Percentiles rank a stretch among this genome's conserved stretches.
Evolutionary conservation across 2,888 invertebrate species (phyloP).

Genomic region (Chelonus formosanus): DNA sequence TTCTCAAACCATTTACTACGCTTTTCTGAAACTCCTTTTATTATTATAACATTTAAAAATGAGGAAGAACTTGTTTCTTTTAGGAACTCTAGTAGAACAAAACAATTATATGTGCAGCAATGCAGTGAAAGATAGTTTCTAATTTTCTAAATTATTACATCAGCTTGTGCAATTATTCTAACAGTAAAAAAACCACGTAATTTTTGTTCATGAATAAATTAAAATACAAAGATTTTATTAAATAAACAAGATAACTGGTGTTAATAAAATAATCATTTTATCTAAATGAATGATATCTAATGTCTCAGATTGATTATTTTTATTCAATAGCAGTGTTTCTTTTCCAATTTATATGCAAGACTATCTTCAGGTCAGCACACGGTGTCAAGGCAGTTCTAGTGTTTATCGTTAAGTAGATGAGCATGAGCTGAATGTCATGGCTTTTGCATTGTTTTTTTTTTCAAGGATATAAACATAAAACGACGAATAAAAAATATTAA

Average conservation of each 20-base stretch:
- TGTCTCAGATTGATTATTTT: constrained; percentile 18
- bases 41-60: neutral
- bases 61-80: constrained; percentile 1
- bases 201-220: constrained; percentile 21
- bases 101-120: constrained; percentile 19
- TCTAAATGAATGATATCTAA: neutral
- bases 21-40: no score
- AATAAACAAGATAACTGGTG: neutral
- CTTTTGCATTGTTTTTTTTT: neutral
- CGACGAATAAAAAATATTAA: no score
- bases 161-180: no score
- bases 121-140: constrained; percentile 32
- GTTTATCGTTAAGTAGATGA: constrained; percentile 10
- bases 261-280: constrained; percentile 9
- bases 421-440: constrained; percentile 1
- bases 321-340: constrained; percentile 23
- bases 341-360: constrained; percentile 40
- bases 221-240: neutral
- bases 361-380: constrained; percentile 37
- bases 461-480: no score
- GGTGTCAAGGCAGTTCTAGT: constrained; percentile 40
- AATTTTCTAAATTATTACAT: constrained; percentile 27
- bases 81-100: neutral
- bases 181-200: no score
- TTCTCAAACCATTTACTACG: no score